Evolutionary conservation across 35 echinoderm and acorn worm genomes (phyloP).

Genomic region (Heliocidaris tuberculata): DNA sequence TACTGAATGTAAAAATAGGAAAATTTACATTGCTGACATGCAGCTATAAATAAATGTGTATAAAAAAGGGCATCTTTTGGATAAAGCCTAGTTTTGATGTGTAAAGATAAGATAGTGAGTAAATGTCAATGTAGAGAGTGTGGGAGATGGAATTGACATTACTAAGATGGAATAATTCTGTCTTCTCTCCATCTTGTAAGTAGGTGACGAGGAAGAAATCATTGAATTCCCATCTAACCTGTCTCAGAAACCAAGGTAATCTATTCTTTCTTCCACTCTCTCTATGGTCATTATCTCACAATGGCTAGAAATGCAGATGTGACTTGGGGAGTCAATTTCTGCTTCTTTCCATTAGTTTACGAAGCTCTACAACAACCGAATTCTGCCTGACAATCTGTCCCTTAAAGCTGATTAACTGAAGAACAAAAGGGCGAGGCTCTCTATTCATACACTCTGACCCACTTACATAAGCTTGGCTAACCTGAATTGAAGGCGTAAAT

Average conservation of each 20-base stretch:
- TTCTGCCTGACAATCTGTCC: background rate
- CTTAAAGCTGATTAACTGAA: background rate
- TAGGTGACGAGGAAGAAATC: background rate
- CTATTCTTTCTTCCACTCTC: background rate
- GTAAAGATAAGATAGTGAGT: background rate
- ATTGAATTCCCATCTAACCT: background rate
- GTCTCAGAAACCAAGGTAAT: background rate
- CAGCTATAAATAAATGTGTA: background rate
- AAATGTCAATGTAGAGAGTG: background rate
- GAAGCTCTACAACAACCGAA: background rate
- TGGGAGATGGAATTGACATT: background rate
- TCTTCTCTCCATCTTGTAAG: background rate
- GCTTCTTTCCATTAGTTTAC: background rate
- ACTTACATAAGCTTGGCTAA: constrained; percentile 11
- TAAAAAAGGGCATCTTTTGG: background rate
- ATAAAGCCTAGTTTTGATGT: background rate
- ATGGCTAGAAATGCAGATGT: background rate
- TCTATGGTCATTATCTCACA: background rate
- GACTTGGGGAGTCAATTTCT: background rate
- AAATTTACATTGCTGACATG: background rate
- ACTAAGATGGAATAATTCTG: background rate
- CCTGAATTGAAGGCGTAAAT: background rate
- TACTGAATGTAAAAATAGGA: background rate
- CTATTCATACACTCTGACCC: background rate
- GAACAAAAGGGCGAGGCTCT: background rate